Base-by-base conservation (phyloP, 2,113 vertebrate genomes). In the Pluvianellus socialis region DNA sequence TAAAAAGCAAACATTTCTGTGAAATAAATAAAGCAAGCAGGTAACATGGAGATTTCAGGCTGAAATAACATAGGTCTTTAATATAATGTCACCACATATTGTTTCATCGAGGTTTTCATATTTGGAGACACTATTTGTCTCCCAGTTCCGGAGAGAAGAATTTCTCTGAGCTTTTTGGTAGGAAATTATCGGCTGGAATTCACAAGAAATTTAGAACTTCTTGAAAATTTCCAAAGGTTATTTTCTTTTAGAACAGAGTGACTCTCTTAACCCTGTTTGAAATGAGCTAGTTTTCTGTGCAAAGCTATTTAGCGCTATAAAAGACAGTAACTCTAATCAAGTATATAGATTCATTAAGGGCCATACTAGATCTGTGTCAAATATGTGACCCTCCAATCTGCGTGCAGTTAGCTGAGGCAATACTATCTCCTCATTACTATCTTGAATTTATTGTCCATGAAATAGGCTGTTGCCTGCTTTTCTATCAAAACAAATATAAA, bases 401-500 rank as follows among this genome's bases (percentile, higher is more conserved):
- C 96, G 92, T 94, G 86, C 95, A 97, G 93, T 98, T 98, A 98
- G 96, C 97, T 97, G 97, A 98, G 85, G 96, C 96, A 94, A 77
- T 97, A 94, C 94, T 96, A 87, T 96, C 96, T 97, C 94, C 95
- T 98, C 97, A 98, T 98, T 98, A 98, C 96, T 97, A 96, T 97
- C 98, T 97, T 98, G 96, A 98, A 98, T 98, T 98, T 98, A 98
- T 98, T 98, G 97, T 96, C 97, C 98, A 97, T 98, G 96, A 98
- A 98, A 98, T 98, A 98, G 97, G 94, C 97, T 98, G 97, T 98
- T 98, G 96, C 96, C 98, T 97, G 94, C 93, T 98, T 98, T 98
- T 98, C 95, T 98, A 95, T 97, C 96, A 97, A 98, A 98, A 98
- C 98, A 98, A 98, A 98, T 98, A 97, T 96, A 97, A 98, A 98